A percentile compares a stretch with the other conserved stretches of the same genome.
Conservation (phyloP, 30 jellyfish, hydroid and myxozoan genomes). For the Clytia hemisphaerica region DNA sequence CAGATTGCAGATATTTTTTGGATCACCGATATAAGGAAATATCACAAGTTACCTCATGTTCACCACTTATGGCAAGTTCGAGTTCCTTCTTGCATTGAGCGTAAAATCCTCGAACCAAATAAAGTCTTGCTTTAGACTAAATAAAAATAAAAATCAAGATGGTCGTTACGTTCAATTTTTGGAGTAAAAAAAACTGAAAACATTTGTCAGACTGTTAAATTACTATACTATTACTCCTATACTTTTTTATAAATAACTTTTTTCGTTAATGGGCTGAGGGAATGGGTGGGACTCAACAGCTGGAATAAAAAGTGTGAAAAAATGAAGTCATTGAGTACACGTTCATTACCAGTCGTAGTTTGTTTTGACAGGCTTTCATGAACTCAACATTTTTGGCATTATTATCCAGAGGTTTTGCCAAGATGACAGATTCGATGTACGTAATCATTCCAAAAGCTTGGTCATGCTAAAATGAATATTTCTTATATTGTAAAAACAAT, state of each 20-base stretch:
- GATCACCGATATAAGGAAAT: too few relatives aligned
- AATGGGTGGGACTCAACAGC: too few relatives aligned
- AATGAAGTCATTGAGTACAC: not conserved
- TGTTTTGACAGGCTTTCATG: slow-evolving; percentile 43
- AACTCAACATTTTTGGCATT: slow-evolving; percentile 38
- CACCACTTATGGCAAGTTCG: slow-evolving; percentile 51
- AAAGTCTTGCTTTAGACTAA: slow-evolving; percentile 73
- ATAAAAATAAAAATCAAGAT: not conserved
- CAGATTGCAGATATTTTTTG: too few relatives aligned
- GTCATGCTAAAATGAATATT: slow-evolving; percentile 51
- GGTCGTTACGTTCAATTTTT: too few relatives aligned
- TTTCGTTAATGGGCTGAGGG: too few relatives aligned
- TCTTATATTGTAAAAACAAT: too few relatives aligned
- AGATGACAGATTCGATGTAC: slow-evolving; percentile 59
- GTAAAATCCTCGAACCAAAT: slow-evolving; percentile 42
- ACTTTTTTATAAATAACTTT: too few relatives aligned
- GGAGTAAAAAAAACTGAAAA: too few relatives aligned
- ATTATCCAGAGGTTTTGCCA: slow-evolving; percentile 50
- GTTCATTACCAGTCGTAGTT: slow-evolving; percentile 49
- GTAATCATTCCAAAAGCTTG: slow-evolving; percentile 94
- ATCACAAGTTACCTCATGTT: slow-evolving; percentile 67
- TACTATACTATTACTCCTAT: too few relatives aligned
- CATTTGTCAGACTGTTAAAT: too few relatives aligned
- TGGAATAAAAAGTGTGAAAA: not conserved
- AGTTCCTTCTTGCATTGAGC: slow-evolving; percentile 85